Conservation (phyloP, 2,113 vertebrate species). For the Mungos mungo region DNA sequence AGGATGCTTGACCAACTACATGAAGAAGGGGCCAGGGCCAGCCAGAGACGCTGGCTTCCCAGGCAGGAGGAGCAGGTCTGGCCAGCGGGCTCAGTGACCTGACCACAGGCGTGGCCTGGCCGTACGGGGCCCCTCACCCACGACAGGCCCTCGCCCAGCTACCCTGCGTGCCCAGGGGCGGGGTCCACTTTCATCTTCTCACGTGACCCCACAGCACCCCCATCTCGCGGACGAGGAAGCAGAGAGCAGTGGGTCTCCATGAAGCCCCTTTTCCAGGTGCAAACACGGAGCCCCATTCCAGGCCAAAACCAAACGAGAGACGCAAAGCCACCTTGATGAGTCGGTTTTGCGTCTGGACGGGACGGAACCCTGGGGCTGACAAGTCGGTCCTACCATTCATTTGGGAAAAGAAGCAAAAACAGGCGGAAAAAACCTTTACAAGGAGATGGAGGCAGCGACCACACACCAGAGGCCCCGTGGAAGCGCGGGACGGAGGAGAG, state of each 20-base stretch:
- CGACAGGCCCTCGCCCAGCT: background rate
- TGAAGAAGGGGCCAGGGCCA: background rate
- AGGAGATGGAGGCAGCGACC: background rate
- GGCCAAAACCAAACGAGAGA: background rate
- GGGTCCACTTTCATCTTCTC: too few species aligned
- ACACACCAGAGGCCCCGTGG: background rate
- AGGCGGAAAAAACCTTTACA: background rate
- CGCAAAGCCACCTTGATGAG: background rate
- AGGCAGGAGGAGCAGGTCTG: background rate
- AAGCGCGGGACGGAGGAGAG: rapidly evolving
- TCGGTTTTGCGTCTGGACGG: too few species aligned
- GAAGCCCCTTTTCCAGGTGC: background rate
- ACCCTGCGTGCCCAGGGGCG: background rate
- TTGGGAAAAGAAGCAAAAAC: background rate
- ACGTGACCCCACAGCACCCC: background rate
- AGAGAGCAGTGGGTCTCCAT: background rate
- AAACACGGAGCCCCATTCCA: background rate
- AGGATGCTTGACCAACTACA: background rate
- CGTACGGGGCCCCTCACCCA: background rate
- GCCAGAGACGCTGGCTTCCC: too few species aligned
- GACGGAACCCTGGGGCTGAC: background rate
- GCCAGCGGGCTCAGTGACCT: background rate
- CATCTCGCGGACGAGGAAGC: background rate
- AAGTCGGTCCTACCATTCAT: background rate
- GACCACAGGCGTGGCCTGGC: background rate